Evolutionary conservation across 2,888 invertebrate genomes (phyloP).

Genomic region (Timema podura): DNA sequence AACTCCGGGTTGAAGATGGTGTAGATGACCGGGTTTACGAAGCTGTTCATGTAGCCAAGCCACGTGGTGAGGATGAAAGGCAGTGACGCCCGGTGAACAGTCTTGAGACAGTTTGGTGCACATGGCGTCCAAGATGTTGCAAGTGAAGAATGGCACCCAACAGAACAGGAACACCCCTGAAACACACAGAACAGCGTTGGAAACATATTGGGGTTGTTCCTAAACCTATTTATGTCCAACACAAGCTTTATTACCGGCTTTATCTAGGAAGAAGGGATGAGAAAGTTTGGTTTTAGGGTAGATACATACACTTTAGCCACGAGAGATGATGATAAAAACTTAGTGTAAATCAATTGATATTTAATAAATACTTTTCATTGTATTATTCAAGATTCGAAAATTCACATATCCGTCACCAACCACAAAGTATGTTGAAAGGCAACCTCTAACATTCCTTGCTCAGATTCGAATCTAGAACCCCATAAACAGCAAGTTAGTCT

Average conservation of each 20-base stretch:
- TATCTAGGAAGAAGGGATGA: no score
- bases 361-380: no score
- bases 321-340: no score
- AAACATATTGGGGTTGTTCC: neutral
- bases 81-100: constrained; percentile 80
- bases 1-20: constrained; percentile 97
- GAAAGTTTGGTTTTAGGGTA: no score
- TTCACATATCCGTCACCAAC: no score
- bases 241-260: neutral
- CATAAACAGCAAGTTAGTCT: no score
- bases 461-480: no score
- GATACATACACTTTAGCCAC: no score
- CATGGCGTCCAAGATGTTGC: constrained; percentile 95
- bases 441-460: no score
- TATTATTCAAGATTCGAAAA: no score
- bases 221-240: neutral
- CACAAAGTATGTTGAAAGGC: no score
- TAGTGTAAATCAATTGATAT: no score
- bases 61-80: constrained; percentile 92
- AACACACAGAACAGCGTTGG: constrained; percentile 35
- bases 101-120: constrained; percentile 79
- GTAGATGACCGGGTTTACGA: constrained; percentile 90
- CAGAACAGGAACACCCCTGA: constrained; percentile 97
- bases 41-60: constrained; percentile 97
- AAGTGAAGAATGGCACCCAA: constrained; percentile 99